phyloP scores from a whole-genome alignment of 2,888 invertebrate species.

The Melanchra persicariae region DNA sequence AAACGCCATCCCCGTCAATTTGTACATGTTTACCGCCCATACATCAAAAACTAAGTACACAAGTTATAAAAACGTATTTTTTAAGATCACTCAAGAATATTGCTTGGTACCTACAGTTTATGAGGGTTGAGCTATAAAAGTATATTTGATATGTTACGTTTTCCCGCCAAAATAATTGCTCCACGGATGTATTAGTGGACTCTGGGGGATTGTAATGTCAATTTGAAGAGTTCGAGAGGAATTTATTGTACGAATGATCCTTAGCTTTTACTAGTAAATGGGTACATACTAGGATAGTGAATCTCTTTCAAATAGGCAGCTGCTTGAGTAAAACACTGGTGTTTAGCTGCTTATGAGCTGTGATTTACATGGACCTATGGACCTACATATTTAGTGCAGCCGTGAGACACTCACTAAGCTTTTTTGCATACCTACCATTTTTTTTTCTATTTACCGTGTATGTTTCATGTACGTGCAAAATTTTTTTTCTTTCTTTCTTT shows the following conservation, averaged over 20 bases:
- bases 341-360: too few relatives aligned
- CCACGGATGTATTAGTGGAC: slow-evolving; percentile 17
- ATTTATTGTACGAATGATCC: slow-evolving; percentile 20
- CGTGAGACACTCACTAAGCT: too few relatives aligned
- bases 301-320: too few relatives aligned
- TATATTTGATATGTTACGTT: slow-evolving; percentile 58
- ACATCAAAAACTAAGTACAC: slow-evolving; percentile 59
- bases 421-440: too few relatives aligned
- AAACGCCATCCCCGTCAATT: slow-evolving; percentile 43
- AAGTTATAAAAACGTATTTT: slow-evolving; percentile 53
- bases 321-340: too few relatives aligned
- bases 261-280: neutral
- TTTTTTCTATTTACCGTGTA: too few relatives aligned
- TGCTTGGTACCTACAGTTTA: slow-evolving; percentile 52
- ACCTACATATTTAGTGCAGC: too few relatives aligned
- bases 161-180: slow-evolving; percentile 58
- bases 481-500: too few relatives aligned
- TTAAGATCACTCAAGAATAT: slow-evolving; percentile 64
- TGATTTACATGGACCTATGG: too few relatives aligned
- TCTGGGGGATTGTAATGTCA: slow-evolving; percentile 44
- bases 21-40: slow-evolving; percentile 52
- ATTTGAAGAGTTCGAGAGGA: slow-evolving; percentile 46
- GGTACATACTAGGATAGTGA: too few relatives aligned
- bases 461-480: too few relatives aligned
- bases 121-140: slow-evolving; percentile 51